Base-by-base conservation (phyloP, 2,797 vertebrate species). In the Spinibarbus caldwelli region DNA sequence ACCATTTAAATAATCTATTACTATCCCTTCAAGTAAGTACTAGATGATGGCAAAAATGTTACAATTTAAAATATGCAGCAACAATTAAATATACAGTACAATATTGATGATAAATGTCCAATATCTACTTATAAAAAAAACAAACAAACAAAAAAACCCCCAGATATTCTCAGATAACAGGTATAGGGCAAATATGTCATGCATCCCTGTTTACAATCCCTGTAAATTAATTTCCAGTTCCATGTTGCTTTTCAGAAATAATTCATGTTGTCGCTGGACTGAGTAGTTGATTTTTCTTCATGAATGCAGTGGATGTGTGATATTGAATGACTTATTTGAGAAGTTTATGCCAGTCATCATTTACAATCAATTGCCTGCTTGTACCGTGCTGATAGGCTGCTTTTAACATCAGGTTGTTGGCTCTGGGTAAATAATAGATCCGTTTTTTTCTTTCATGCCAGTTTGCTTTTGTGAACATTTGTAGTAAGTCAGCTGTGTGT, bases 331-430 rank as follows among this genome's bases (percentile, higher is more conserved):
- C 43, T 49, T 76, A 66, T 66, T 76, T 73, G 43, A 66, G 10
- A 52, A 83, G 82, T 43, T 66, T 76, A 67, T 66, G 31, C 23
- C 23, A 38, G 23, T 83, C 23, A 26, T 64, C 54, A 14, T 67
- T 75, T 52, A 83, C 45, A 52, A 67, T 76, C 71, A 34, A n/a
- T 36, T n/a, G 59, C 43, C 23, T 36, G 71, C 9, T n/a, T 52
- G 80, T 47, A 45, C 21, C 0, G 10, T 76, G 71, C 43, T 75
- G 41, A 75, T 83, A 83, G 57, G 41, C 71, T 43, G 64, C 57
- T 31, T 62, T 83, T 75, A 64, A 83, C 26, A 34, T 83, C 81
- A 75, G 70, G 41, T 36, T 83, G 41, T 83, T 83, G 9, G 57
- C 17, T 59, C 31, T 83, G 47, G 62, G 72, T 76, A 76, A 83